Evolutionary conservation across 2,113 vertebrate genomes (phyloP), one percentile per base, ranked within the genome.

Genomic region (Rhadina sibilatrix): DNA sequence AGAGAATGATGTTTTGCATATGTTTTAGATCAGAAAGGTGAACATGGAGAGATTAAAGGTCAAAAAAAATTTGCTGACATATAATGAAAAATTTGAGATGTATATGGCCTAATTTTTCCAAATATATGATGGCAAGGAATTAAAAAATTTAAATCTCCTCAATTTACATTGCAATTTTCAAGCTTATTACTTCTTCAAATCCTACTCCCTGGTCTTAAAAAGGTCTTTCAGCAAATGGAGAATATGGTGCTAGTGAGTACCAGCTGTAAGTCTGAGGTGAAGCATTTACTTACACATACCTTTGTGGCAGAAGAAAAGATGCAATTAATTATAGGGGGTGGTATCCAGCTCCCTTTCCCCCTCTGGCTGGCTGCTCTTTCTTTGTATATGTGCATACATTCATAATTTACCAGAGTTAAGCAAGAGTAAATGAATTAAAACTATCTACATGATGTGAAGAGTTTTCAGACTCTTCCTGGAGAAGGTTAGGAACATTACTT

Each of bases 101-200:
- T 15, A 63, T 9, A 30, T 59, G 83, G 15, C 77, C 61, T 89
- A 75, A 6, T 95, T 96, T 89, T 94, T 71, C 25, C 44, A 57
- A 64, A 47, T 64, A 65, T 57, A 33, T 69, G 53, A 63, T 30
- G 60, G 18, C 16, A 65, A 68, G 28, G 60, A 83, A 92, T 84
- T 88, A 64, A 91, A 95, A 89, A 78, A 80, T 0, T 25, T 40
- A 64, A 87, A 85, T 87, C 61, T 79, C 25, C 25, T 57, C 37
- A 84, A 89, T 91, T 94, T 87, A 76, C 77, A 54, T 66, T 83
- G 28, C 42, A 72, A 38, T 84, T 94, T 83, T 77, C 38, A 86
- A 83, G 71, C 25, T 90, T 83, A 88, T 2, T 30, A 31, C 30
- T 77, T 77, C 18, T 86, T 19, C 30, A 90, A 80, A 77, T 94